Percentiles rank a stretch among this genome's conserved stretches.
Evolutionary conservation across 1,140 invertebrate species (phyloP).

Genomic region (Teleogryllus occipitalis): DNA sequence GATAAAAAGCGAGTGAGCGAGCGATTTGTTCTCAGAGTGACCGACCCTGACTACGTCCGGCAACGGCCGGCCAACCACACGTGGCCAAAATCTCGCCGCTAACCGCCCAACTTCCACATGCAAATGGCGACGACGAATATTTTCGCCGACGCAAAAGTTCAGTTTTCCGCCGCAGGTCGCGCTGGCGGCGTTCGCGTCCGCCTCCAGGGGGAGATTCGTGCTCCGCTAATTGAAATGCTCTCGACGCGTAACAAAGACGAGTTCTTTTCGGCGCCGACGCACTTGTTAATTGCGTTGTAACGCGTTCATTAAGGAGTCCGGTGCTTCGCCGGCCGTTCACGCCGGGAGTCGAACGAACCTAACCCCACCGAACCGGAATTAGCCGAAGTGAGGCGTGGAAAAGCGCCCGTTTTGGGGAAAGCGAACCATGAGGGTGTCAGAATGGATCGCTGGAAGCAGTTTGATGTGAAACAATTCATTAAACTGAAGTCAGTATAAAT

Average conservation of each 20-base stretch:
- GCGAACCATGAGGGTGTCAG: too few species aligned
- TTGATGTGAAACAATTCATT: too few species aligned
- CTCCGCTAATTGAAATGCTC: background rate
- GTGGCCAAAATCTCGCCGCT: background rate
- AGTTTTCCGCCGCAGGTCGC: background rate
- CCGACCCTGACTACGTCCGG: too few species aligned
- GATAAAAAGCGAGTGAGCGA: too few species aligned
- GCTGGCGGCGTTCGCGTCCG: conserved; percentile 2
- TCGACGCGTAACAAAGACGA: background rate
- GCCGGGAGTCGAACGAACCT: too few species aligned
- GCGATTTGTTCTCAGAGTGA: too few species aligned
- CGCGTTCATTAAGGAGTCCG: background rate
- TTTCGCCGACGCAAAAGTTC: background rate
- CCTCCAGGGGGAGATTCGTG: background rate
- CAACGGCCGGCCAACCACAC: background rate
- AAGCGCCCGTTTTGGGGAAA: too few species aligned
- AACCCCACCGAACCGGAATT: too few species aligned
- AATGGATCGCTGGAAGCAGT: too few species aligned
- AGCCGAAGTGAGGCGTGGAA: too few species aligned
- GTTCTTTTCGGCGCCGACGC: background rate
- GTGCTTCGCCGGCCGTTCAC: background rate
- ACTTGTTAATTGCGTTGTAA: background rate
- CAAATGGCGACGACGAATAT: background rate
- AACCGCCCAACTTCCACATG: background rate
- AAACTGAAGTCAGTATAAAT: too few species aligned